Percentiles rank a stretch among this genome's conserved stretches.
Evolutionary conservation across 2,113 vertebrate genomes (phyloP).

Genomic region (Xenopus tropicalis): DNA sequence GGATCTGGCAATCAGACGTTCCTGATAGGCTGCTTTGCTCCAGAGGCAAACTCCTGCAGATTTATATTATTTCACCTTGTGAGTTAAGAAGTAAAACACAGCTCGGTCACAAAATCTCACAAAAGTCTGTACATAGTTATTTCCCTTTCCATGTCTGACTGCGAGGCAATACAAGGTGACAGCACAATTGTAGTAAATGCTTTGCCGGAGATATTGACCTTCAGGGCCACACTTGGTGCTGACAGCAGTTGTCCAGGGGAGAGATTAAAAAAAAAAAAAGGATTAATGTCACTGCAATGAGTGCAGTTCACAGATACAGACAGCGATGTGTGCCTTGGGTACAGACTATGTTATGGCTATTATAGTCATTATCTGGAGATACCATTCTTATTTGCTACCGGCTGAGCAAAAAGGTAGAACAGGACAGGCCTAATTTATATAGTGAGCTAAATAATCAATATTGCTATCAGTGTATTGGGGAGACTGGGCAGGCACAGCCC

Average conservation of each 20-base stretch:
- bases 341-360: neutral
- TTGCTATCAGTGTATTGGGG: too few species aligned
- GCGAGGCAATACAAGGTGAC: conserved; percentile 28
- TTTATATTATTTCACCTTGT: neutral
- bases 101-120: neutral
- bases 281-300: conserved; percentile 49
- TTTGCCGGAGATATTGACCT: neutral
- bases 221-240: conserved; percentile 13
- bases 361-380: neutral
- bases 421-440: neutral
- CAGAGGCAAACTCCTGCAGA: too few species aligned
- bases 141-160: neutral
- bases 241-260: conserved; percentile 42
- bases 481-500: too few species aligned
- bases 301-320: neutral
- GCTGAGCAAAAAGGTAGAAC: neutral
- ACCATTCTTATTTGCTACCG: neutral
- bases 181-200: conserved; percentile 30
- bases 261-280: conserved; percentile 21
- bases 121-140: conserved; percentile 3
- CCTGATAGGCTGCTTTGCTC: too few species aligned
- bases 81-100: neutral
- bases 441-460: too few species aligned
- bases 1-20: too few species aligned
- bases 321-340: conserved; percentile 9